Percentiles rank a stretch among this genome's conserved stretches.
Conservation (phyloP, 2,888 invertebrate genomes). For the Nasonia oneida region DNA sequence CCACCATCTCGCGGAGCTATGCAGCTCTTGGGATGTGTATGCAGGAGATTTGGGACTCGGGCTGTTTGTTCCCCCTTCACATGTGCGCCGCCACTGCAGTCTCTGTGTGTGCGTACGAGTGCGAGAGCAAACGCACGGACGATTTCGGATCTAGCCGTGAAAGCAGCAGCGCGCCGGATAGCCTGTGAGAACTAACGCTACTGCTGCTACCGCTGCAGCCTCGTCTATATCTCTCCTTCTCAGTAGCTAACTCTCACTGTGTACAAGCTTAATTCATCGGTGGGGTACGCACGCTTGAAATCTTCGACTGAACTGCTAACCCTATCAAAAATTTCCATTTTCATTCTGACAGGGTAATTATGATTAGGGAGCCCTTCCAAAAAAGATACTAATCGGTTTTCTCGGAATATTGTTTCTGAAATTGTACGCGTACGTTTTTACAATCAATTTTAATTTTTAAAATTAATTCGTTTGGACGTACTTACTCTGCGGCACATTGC, state of each 20-base stretch:
- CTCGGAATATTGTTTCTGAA: no score
- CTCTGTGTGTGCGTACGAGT: constrained; percentile 42
- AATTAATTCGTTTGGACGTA: no score
- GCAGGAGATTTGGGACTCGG: neutral
- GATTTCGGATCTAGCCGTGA: constrained; percentile 47
- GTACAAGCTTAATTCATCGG: constrained; percentile 50
- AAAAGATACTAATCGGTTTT: no score
- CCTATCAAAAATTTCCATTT: no score
- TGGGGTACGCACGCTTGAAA: constrained; percentile 31
- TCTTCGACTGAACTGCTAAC: no score
- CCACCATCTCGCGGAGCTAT: constrained; percentile 32
- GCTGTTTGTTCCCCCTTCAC: constrained; percentile 37
- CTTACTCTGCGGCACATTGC: no score
- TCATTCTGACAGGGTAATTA: no score
- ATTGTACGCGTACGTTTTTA: no score
- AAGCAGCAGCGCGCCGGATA: neutral
- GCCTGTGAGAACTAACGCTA: constrained; percentile 48
- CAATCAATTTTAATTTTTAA: no score
- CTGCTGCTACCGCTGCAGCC: neutral
- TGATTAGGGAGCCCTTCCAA: no score
- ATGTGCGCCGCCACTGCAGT: neutral
- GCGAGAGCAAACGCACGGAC: constrained; percentile 54
- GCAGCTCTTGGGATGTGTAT: neutral
- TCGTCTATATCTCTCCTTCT: neutral
- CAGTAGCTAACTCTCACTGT: constrained; percentile 16